Percentiles rank a stretch among this genome's conserved stretches.
phyloP scores from a whole-genome alignment of 2,797 vertebrate species.

The Chlorospingus semifuscus region DNA sequence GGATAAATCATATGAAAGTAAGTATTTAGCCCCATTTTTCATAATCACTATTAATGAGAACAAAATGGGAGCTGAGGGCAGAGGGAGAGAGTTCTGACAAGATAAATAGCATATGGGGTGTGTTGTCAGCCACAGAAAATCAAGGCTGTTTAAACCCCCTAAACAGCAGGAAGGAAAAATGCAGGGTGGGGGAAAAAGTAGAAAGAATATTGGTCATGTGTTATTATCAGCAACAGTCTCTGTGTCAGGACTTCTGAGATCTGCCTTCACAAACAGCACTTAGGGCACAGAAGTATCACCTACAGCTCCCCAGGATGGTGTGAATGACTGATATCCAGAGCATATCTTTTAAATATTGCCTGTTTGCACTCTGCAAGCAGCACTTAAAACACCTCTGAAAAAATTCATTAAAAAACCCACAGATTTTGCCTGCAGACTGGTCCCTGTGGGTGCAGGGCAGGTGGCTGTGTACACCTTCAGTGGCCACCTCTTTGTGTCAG shows the following conservation, averaged over 20 bases:
- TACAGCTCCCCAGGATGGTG: neutral
- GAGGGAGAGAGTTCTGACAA: constrained; percentile 72
- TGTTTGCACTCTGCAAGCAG: neutral
- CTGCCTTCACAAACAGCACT: neutral
- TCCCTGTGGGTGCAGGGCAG: neutral
- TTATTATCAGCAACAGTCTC: neutral
- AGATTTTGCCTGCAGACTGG: neutral
- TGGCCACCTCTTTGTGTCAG: neutral
- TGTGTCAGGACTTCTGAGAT: neutral
- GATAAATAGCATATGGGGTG: constrained; percentile 74
- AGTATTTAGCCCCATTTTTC: constrained; percentile 62
- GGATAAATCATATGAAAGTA: constrained; percentile 64
- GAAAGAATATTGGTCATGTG: neutral
- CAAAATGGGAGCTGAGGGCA: constrained; percentile 63
- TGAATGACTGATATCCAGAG: neutral
- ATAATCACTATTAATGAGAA: constrained; percentile 65
- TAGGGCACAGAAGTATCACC: neutral
- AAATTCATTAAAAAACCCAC: accelerated
- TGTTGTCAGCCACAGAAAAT: constrained; percentile 66
- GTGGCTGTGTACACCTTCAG: neutral
- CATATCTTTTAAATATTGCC: neutral
- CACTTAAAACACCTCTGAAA: neutral
- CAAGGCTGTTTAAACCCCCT: constrained; percentile 39
- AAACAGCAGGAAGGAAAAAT: constrained; percentile 34
- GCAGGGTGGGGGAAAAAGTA: neutral